Base-by-base conservation (phyloP, 2,888 invertebrate genomes). In the Polydrusus tereticollis region DNA sequence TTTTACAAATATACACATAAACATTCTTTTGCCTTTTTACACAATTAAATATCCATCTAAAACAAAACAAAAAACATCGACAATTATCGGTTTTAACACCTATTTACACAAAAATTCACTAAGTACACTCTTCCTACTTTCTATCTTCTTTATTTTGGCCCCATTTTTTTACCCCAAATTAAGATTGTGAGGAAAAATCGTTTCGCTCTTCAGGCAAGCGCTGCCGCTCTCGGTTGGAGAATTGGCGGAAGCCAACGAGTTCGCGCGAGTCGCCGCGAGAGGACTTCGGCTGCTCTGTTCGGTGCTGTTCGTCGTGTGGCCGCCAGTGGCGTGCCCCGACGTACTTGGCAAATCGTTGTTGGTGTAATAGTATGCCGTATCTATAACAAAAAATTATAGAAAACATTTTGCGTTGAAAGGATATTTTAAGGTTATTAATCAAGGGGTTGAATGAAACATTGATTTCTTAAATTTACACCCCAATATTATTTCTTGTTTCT, bases 211-310 rank as follows among this genome's bases (percentile, higher is more conserved):
- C 74, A 90, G 88, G 83, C 91, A 91, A 72, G 91, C 91, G 71
- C 91, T 91, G 77, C 91, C 92, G 79, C 86, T 86, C 65, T 85
- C 86, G 75, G 91, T 91, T 43, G 92, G 92, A 45, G 92, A 92
- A 50, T 91, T 90, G 29, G 92, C 92, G 71, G 90, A 90, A 6
- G 91, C 91, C 69, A 91, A 86, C 23, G 91, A 91, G 82, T 91
- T 92, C 26, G 92, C 92, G 76, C 92, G 86, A 41, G 92, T 92
- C 21, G 92, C 92, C 73, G 92, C 91, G 78, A 92, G 84, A 65
- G 92, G 92, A 74, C 91, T 91, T 72, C 91, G 88, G 81, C 91
- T 89, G 76, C 90, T 91, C 78, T 77, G 77, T 68, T 84, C 83
- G 64, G 82, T 79, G 67, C 52, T 23, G 50, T 43, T 77, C 76